These are phyloP conservation scores for Nomada flava DNA, from an alignment of 2,888 invertebrate genomes.

Conservation along the genomic window DNA sequence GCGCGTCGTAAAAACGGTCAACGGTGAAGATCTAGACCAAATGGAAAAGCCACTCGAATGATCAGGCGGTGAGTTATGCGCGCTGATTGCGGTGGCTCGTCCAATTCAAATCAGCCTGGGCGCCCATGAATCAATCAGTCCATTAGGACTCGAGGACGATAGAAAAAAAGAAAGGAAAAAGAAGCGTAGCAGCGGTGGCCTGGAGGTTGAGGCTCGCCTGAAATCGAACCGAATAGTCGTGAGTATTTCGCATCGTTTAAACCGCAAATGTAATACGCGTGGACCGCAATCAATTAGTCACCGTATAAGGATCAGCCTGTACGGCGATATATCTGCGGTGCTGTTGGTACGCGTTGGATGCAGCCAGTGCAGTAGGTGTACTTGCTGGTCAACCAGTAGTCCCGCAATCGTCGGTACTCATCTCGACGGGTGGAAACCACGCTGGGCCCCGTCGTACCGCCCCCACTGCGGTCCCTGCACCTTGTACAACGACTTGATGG, in stretches of 20 bases:
- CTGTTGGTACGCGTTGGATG: constrained; percentile 46
- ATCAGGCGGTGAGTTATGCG: not conserved
- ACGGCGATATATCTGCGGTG: constrained; percentile 55
- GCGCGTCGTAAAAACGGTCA: too few relatives aligned
- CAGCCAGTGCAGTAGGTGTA: constrained; percentile 49
- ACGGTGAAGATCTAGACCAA: not conserved
- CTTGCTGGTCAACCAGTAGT: constrained; percentile 64
- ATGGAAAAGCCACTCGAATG: not conserved
- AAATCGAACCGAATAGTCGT: constrained; percentile 13
- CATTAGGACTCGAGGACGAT: not conserved
- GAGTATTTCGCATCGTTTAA: constrained; percentile 30
- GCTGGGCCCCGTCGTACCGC: constrained; percentile 65
- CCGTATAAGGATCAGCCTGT: constrained; percentile 62
- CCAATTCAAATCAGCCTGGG: constrained; percentile 1
- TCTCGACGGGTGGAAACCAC: constrained; percentile 77
- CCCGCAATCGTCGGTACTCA: constrained; percentile 77
- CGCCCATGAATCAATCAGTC: constrained; percentile 9
- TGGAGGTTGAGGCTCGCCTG: not conserved
- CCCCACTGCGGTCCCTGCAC: constrained; percentile 62
- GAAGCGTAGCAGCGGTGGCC: too few relatives aligned
- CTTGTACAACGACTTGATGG: constrained; percentile 65
- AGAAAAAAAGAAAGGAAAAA: not conserved
- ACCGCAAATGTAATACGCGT: constrained; percentile 54
- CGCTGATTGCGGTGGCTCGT: constrained; percentile 1
- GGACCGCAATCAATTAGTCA: constrained; percentile 61